phyloP scores from a whole-genome alignment of 2,113 vertebrate genomes.

The Hypanus sabinus region DNA sequence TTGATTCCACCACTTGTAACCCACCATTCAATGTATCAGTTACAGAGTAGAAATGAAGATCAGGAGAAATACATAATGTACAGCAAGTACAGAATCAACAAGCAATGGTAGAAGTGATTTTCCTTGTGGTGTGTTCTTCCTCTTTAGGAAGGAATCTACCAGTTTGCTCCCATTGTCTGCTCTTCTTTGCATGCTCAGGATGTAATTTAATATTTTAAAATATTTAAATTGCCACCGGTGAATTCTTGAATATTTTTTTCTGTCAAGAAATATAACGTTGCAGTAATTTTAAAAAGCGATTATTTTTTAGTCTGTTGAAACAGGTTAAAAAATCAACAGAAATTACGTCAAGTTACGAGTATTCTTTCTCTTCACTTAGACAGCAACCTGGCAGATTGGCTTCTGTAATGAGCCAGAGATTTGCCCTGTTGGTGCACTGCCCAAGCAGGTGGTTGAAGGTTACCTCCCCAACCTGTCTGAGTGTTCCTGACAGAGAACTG shows the following conservation, averaged over 20 bases:
- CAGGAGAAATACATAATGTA: too few species aligned
- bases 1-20: not conserved
- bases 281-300: not conserved
- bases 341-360: not conserved
- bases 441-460: not conserved
- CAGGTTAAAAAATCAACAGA: not conserved
- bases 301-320: not conserved
- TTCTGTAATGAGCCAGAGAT: not conserved
- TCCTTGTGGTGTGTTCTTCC: not conserved
- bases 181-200: not conserved
- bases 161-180: not conserved
- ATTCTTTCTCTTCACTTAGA: not conserved
- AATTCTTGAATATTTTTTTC: not conserved
- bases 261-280: not conserved
- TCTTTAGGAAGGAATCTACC: not conserved
- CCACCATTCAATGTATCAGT: not conserved
- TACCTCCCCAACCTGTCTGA: not conserved
- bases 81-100: too few species aligned
- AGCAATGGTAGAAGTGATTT: not conserved
- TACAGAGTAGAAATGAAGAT: not conserved
- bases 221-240: not conserved
- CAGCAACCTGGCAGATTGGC: not conserved
- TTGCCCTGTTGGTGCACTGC: not conserved
- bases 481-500: not conserved
- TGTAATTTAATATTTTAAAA: not conserved